These are phyloP conservation scores for Philaethria dido DNA, from an alignment of 2,888 invertebrate genomes.

Conservation along the genomic window DNA sequence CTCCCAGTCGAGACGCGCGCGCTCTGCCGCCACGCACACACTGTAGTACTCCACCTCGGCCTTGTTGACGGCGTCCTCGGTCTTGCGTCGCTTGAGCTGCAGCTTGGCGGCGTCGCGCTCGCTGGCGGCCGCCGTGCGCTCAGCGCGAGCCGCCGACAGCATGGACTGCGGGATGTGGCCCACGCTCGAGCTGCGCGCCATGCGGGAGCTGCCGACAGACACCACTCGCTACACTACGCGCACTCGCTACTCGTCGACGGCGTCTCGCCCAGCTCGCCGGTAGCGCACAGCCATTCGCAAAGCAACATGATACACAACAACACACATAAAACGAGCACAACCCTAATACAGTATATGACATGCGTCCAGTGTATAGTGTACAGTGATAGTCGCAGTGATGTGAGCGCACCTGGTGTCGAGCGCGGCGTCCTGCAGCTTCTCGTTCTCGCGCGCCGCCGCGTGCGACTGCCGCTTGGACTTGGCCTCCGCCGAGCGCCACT, in stretches of 20 bases:
- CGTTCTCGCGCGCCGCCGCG: conserved; percentile 93
- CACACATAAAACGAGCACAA: conserved; percentile 54
- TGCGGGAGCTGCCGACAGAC: conserved; percentile 57
- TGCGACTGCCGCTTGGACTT: conserved; percentile 96
- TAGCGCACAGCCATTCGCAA: conserved; percentile 51
- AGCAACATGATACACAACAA: conserved; percentile 51
- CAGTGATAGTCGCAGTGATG: conserved; percentile 47
- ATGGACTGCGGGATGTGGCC: conserved; percentile 83
- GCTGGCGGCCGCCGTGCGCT: conserved; percentile 61
- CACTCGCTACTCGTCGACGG: conserved; percentile 19
- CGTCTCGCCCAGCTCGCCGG: conserved; percentile 27
- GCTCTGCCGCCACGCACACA: conserved; percentile 94
- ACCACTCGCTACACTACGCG: neutral
- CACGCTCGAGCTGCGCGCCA: conserved; percentile 82
- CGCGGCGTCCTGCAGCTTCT: conserved; percentile 92
- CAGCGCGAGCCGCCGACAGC: conserved; percentile 72
- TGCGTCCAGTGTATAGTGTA: too few relatives aligned
- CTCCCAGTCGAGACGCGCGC: conserved; percentile 95
- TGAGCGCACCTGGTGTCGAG: conserved; percentile 73
- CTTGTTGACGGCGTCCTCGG: conserved; percentile 95
- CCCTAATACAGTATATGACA: conserved; percentile 55
- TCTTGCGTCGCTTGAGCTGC: conserved; percentile 94
- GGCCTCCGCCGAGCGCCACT: conserved; percentile 93
- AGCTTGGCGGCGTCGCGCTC: conserved; percentile 89
- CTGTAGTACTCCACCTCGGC: conserved; percentile 97